Base-by-base conservation (phyloP, 2,113 vertebrate genomes). In the Crocuta crocuta region DNA sequence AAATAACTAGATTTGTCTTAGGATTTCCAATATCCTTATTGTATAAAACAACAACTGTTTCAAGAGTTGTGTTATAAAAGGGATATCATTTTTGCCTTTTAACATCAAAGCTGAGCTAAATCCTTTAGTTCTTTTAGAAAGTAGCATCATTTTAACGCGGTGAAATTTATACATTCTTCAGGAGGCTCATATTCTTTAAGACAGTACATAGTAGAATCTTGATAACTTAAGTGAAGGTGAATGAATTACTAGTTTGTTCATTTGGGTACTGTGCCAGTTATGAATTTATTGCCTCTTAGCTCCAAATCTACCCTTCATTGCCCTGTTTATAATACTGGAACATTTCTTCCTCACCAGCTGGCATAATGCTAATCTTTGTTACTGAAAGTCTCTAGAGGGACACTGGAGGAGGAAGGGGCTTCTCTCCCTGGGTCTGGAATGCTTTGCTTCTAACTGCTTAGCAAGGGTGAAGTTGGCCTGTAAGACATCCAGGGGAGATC, bases 141-240 rank as follows among this genome's bases (percentile, higher is more conserved):
- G 68, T 12, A 58, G 24, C 13, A 68, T 61, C 24, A 50, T 84
- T 76, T 95, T 35, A 48, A 21, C 70, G 26, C n/a, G 80, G 3
- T 89, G 71, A 94, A 94, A 87, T 71, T 2, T 88, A 80, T 80
- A n/a, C 10, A 79, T 58, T 68, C 7, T 81, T 53, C 11, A 85
- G 33, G 17, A 82, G 24, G 35, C 4, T 89, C 13, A 16, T 71
- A 73, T 31, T 89, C 23, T 86, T 98, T 74, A 17, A 93, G 39
- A 58, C 0, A 84, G 48, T 7, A 21, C 1, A 8, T 61, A 61
- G 17, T 26, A 53, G 45, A 89, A 91, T 91, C 33, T 94, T 85
- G 53, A 84, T 48, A 68, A 39, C n/a, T 58, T 97, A 73, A 45
- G 7, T 87, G 73, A 93, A 94, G 66, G 73, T n/a, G 21, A 91